Percentiles rank a stretch among this genome's conserved stretches.
Evolutionary conservation across 2,113 vertebrate species (phyloP).

Genomic region (Notechis scutatus): DNA sequence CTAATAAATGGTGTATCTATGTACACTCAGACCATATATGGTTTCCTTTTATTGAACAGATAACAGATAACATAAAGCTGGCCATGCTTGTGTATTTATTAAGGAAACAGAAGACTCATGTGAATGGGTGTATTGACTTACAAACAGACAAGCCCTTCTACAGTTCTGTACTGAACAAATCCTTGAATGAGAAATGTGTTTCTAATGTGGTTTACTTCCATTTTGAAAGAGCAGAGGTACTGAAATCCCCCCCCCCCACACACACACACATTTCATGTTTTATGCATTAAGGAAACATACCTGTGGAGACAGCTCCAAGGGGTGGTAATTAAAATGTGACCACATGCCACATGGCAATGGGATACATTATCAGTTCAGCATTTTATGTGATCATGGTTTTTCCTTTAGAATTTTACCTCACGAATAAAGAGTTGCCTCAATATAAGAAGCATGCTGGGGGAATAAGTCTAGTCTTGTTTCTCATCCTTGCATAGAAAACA

Average conservation of each 20-base stretch:
- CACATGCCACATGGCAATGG: slow-evolving; percentile 57
- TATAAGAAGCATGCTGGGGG: slow-evolving; percentile 29
- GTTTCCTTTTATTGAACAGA: slow-evolving; percentile 64
- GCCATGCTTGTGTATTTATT: slow-evolving; percentile 54
- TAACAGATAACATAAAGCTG: slow-evolving; percentile 52
- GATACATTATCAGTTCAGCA: slow-evolving; percentile 60
- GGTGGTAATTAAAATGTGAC: slow-evolving; percentile 69
- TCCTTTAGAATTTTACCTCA: slow-evolving; percentile 46
- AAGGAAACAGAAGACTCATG: slow-evolving; percentile 61
- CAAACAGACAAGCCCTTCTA: slow-evolving; percentile 47
- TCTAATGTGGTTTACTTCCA: slow-evolving; percentile 45
- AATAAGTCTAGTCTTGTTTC: slow-evolving; percentile 34
- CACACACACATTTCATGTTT: slow-evolving; percentile 60
- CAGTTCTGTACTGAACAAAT: slow-evolving; percentile 41
- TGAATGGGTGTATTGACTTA: slow-evolving; percentile 55
- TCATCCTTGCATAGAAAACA: slow-evolving; percentile 24
- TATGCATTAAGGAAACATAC: slow-evolving; percentile 70
- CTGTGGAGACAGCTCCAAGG: slow-evolving; percentile 67
- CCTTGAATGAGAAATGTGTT: slow-evolving; percentile 51
- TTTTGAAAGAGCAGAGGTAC: slow-evolving; percentile 47
- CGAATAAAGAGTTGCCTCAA: slow-evolving; percentile 41
- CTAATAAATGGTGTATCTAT: slow-evolving; percentile 66
- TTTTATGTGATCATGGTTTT: slow-evolving; percentile 39
- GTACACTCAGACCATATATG: slow-evolving; percentile 49
- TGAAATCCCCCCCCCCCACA: slow-evolving; percentile 48